Conservation (phyloP, 2,797 vertebrate genomes). For the Sebastes wilsoni region DNA sequence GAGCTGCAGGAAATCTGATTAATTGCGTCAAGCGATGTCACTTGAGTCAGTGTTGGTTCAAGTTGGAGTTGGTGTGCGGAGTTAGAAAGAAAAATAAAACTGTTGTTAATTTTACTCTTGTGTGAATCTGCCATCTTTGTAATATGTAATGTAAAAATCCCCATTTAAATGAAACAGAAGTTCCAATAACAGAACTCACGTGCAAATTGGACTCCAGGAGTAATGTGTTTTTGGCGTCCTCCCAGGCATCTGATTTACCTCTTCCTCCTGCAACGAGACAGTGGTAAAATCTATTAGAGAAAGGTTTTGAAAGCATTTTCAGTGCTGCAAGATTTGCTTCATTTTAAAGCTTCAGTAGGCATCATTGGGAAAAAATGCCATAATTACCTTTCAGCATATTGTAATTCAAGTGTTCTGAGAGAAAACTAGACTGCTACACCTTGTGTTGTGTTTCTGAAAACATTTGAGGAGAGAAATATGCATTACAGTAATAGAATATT, state of each 20-base stretch:
- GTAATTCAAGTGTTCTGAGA: too few species aligned
- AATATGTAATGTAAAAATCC: neutral
- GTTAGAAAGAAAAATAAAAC: neutral
- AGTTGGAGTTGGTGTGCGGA: neutral
- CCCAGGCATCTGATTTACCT: slow-evolving; percentile 2
- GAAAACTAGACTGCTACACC: too few species aligned
- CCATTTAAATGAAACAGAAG: neutral
- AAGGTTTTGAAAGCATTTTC: neutral
- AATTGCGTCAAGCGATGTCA: neutral
- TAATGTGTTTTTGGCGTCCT: slow-evolving; percentile 7
- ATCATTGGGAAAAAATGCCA: too few species aligned
- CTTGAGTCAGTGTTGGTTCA: neutral
- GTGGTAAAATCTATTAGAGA: slow-evolving; percentile 9
- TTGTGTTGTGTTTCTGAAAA: too few species aligned
- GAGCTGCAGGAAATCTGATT: neutral
- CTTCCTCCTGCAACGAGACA: slow-evolving; percentile 47
- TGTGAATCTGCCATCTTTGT: neutral
- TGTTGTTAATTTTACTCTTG: neutral
- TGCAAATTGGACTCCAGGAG: slow-evolving; percentile 15
- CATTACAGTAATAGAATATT: too few species aligned
- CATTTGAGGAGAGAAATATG: too few species aligned
- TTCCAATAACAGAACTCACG: slow-evolving; percentile 18
- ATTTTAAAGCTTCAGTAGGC: neutral
- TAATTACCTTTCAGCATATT: too few species aligned
- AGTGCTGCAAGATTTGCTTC: neutral